Base-by-base conservation (phyloP, 2,113 vertebrate species). In the Myodes glareolus region DNA sequence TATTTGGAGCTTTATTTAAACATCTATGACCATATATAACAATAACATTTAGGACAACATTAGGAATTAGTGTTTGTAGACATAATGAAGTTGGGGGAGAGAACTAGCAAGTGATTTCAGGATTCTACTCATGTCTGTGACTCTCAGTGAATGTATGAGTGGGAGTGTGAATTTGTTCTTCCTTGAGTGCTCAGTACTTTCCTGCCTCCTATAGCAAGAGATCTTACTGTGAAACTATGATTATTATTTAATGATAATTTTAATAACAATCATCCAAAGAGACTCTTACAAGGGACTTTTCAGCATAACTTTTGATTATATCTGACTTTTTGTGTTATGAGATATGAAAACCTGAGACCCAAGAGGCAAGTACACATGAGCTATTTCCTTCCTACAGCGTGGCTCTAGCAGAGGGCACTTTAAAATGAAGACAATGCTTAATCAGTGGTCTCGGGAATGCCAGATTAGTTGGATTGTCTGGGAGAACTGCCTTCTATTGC, bases 381-480 rank as follows among this genome's bases (percentile, higher is more conserved):
- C 65, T 82, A 67, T 90, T 89, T 81, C 6, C 21, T 91, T 95
- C 77, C 13, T 52, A 81, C 13, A 58, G 45, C 5, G 65, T 73
- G 90, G 14, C 9, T 67, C 55, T 65, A 85, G 31, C 8, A 78
- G 61, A 82, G 19, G 39, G 65, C 13, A 82, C 29, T 84, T 92
- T 75, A 68, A 81, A 95, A 95, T 86, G 58, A 94, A 95, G 52
- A 82, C 25, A 91, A 7, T 89, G 92, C 68, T 90, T 95, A 67
- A 92, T 67, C 25, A 55, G 33, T 42, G n/a, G 42, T 81, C n/a
- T 92, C 47, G 58, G 9, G 31, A 92, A 93, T 86, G 12, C 58
- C 52, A 76, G 61, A 55, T 80, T 58, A 75, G 17, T 81, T 86
- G 45, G 5, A 67, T 94, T 94, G 88, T 47, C 81, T 91, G 42